Evolutionary conservation across 1,140 invertebrate genomes (phyloP).

Genomic region (Cotesia glomerata): DNA sequence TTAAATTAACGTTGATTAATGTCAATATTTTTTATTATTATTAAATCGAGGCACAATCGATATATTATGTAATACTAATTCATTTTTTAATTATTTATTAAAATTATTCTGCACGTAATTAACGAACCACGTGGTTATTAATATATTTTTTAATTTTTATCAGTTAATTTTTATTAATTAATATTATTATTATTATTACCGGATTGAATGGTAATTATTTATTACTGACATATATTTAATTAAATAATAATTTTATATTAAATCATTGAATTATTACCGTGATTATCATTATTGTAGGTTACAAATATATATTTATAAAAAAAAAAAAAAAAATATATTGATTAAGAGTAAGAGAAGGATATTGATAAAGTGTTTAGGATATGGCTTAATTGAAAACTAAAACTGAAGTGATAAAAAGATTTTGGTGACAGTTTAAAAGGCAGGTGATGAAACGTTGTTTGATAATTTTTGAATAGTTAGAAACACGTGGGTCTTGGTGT

Average conservation of each 20-base stretch:
- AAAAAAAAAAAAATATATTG: slow-evolving; percentile 22
- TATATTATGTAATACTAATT: background rate
- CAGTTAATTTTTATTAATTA: background rate
- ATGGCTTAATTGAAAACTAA: background rate
- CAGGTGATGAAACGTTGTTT: slow-evolving; percentile 38
- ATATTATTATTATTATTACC: slow-evolving; percentile 9
- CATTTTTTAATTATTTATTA: slow-evolving; percentile 17
- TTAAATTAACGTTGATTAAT: slow-evolving; percentile 20
- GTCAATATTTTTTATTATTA: slow-evolving; percentile 25
- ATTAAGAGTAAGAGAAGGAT: background rate
- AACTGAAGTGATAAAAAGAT: slow-evolving; percentile 11
- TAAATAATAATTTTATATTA: background rate
- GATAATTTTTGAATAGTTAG: slow-evolving; percentile 55
- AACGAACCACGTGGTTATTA: slow-evolving; percentile 16
- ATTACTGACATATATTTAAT: background rate
- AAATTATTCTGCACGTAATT: slow-evolving; percentile 25
- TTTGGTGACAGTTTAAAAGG: background rate
- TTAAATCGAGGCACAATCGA: slow-evolving; percentile 15
- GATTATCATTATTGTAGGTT: slow-evolving; percentile 1
- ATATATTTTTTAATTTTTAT: slow-evolving; percentile 11
- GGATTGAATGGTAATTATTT: background rate
- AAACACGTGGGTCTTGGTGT: slow-evolving; percentile 23
- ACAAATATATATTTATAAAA: background rate
- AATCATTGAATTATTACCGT: background rate
- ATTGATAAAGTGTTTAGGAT: background rate